Evolutionary conservation across 2,888 invertebrate species (phyloP), one percentile per base, ranked within the genome.

Genomic region (Carcina quercana): DNA sequence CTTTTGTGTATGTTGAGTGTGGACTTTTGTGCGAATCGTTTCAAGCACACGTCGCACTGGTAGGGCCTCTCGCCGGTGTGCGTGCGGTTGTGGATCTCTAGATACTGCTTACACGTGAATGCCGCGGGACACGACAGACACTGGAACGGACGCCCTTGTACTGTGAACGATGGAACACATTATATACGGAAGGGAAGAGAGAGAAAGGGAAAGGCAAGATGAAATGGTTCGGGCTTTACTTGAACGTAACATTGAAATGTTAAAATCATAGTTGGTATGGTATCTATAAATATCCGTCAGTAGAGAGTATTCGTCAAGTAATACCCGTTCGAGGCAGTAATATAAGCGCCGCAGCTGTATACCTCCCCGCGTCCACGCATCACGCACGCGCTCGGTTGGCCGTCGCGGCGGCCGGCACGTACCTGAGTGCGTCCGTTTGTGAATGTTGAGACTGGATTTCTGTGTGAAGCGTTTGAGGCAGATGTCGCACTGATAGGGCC

Each of bases 381-480:
- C 37, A 32, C 38, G 32, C 34, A 28, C 28, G 45, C 31, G 17
- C 13, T 33, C 43, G 20, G n/a, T n/a, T n/a, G n/a, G 33, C 43
- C 42, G 44, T 42, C 47, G 37, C 40, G 43, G 29, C 45, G 37
- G 26, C 49, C 32, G 30, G 26, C 49, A 72, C 79, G 53, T 82
- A 86, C 86, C 85, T 60, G 91, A 91, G 70, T 92, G 92, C 47
- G 91, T 90, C 62, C 92, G 87, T 69, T 91, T 91, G 85, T 92
- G 92, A 48, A 91, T 92, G 82, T 92, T 92, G 55, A 93, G 86
- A 71, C 91, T 92, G 64, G 91, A 91, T 73, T 92, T 92, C 83
- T 93, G 92, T 43, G 92, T 91, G 83, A 92, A 93, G 63, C 91
- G 87, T 82, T 92, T 92, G 61, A 89, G 86, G 75, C 92, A 92